A percentile compares a stretch with the other conserved stretches of the same genome.
These are phyloP conservation scores for Lydus trimaculatus DNA, from an alignment of 2,888 invertebrate genomes.

Conservation along the genomic window DNA sequence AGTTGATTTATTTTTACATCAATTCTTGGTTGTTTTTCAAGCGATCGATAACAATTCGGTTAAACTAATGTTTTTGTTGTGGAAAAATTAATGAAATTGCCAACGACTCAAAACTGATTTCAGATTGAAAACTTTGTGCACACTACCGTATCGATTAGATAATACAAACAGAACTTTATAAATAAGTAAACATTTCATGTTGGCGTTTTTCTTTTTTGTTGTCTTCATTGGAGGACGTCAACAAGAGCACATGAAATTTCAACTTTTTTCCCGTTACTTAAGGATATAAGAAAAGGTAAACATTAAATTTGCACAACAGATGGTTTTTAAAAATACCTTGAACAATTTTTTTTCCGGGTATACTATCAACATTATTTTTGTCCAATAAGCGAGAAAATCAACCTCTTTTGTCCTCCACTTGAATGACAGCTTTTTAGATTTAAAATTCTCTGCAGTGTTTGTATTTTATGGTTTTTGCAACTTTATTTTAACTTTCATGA, in stretches of 20 bases:
- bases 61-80: conserved; percentile 13
- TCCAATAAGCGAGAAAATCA: background rate
- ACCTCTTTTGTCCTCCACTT: background rate
- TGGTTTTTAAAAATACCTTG: no score
- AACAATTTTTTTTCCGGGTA: no score
- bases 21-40: background rate
- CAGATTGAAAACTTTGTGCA: background rate
- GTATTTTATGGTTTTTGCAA: background rate
- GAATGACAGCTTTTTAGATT: background rate
- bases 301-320: background rate
- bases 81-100: conserved; percentile 11
- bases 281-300: background rate
- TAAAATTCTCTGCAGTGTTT: background rate
- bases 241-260: background rate
- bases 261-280: background rate
- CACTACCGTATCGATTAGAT: background rate
- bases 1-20: background rate
- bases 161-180: background rate
- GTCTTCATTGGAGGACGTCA: background rate
- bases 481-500: background rate
- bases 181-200: background rate
- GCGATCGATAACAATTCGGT: conserved; percentile 4
- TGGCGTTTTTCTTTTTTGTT: background rate
- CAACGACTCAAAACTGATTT: conserved; percentile 8
- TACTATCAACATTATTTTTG: background rate